phyloP scores from a whole-genome alignment of 1,140 invertebrate species.

The Lepidurus packardi region DNA sequence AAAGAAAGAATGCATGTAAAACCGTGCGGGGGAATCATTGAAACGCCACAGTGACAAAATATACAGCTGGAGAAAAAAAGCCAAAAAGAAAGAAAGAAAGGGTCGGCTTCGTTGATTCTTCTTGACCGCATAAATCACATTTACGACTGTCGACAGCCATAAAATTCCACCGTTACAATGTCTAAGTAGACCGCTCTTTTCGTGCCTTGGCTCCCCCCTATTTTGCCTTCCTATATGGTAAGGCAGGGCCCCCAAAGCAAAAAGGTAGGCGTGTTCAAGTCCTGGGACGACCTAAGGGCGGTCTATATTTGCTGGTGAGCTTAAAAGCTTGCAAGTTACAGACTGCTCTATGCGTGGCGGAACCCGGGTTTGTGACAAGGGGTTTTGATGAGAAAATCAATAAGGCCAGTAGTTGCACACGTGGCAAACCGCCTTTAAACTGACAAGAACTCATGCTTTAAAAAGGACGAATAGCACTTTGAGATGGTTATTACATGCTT shows the following conservation, averaged over 20 bases:
- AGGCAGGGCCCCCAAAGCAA: not conserved
- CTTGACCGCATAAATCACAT: slow-evolving; percentile 17
- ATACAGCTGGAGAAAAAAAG: not conserved
- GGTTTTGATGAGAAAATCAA: slow-evolving; percentile 19
- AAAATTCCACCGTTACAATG: slow-evolving; percentile 1
- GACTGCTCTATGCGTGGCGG: not conserved
- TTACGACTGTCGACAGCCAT: slow-evolving; percentile 21
- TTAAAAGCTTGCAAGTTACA: not conserved
- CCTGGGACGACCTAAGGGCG: not conserved
- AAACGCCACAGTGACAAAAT: not conserved
- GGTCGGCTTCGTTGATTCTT: slow-evolving; percentile 4
- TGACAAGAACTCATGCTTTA: not conserved
- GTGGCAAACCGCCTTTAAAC: slow-evolving; percentile 6
- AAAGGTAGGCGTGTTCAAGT: not conserved
- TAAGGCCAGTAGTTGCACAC: not conserved
- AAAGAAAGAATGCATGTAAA: not conserved
- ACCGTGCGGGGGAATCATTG: not conserved
- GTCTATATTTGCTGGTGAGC: not conserved
- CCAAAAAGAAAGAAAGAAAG: not conserved
- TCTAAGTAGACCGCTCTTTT: not conserved
- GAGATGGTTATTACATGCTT: too few relatives aligned
- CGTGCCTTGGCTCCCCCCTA: not conserved
- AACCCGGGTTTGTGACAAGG: slow-evolving; percentile 1
- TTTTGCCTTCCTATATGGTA: not conserved
- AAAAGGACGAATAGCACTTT: not conserved